phyloP scores from a whole-genome alignment of 2,888 invertebrate genomes.

The Neocrepidodera transversa region DNA sequence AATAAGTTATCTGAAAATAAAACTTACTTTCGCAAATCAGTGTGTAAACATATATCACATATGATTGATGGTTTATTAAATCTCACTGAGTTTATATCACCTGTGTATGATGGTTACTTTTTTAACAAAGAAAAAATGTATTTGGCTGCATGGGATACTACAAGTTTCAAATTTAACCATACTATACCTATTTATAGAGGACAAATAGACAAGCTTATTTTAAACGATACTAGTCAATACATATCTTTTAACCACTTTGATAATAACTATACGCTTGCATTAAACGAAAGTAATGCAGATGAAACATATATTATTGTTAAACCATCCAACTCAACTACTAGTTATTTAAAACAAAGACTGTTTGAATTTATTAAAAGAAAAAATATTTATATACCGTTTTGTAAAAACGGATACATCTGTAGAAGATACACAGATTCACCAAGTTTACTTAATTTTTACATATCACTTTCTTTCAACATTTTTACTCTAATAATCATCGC shows the following conservation, averaged over 20 bases:
- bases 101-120: neutral
- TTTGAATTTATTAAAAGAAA: neutral
- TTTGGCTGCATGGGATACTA: conserved; percentile 1
- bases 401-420: neutral
- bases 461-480: neutral
- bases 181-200: neutral
- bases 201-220: neutral
- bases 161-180: neutral
- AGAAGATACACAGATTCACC: neutral
- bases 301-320: too few species aligned
- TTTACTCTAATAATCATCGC: neutral
- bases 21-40: neutral
- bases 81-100: too few species aligned
- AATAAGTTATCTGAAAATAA: neutral
- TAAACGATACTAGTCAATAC: neutral
- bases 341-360: too few species aligned
- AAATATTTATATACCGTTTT: neutral
- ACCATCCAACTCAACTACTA: too few species aligned
- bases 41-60: neutral
- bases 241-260: neutral
- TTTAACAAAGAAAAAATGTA: neutral
- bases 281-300: neutral
- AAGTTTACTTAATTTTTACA: neutral
- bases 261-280: neutral
- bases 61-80: neutral